These are phyloP conservation scores for Podiceps cristatus DNA, from an alignment of 2,113 vertebrate genomes.

Conservation along the genomic window DNA sequence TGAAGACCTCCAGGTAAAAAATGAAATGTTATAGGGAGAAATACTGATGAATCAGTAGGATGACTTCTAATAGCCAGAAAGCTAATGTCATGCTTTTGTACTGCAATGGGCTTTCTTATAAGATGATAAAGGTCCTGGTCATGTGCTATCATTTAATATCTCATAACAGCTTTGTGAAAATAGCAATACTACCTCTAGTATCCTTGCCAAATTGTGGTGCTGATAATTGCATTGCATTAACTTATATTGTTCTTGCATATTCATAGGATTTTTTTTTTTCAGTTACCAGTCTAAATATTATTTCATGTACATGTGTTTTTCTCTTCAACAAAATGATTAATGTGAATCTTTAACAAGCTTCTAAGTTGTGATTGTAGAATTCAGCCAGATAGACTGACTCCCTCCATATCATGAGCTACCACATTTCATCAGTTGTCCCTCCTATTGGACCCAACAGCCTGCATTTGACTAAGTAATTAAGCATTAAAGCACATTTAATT, in stretches of 20 bases:
- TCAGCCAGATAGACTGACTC: not conserved
- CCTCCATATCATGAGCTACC: not conserved
- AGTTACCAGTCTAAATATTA: not conserved
- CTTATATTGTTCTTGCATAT: not conserved
- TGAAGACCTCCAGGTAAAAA: not conserved
- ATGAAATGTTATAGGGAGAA: not conserved
- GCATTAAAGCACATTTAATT: slow-evolving; percentile 9
- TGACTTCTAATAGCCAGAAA: not conserved
- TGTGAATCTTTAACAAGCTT: not conserved
- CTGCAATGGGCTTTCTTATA: not conserved
- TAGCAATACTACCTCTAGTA: not conserved
- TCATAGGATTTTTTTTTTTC: not conserved
- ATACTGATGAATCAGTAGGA: not conserved
- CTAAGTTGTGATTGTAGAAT: not conserved
- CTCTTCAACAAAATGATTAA: not conserved
- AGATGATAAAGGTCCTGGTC: not conserved
- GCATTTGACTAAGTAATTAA: not conserved
- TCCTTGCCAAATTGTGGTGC: not conserved
- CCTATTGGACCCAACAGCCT: not conserved
- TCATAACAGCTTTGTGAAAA: not conserved
- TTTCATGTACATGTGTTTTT: not conserved
- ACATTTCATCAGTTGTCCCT: not conserved
- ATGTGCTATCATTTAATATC: not conserved
- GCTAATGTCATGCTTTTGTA: not conserved
- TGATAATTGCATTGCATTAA: not conserved